Evolutionary conservation across 2,888 invertebrate species (phyloP), one percentile per base, ranked within the genome.

Genomic region (Mesoligia furuncula): DNA sequence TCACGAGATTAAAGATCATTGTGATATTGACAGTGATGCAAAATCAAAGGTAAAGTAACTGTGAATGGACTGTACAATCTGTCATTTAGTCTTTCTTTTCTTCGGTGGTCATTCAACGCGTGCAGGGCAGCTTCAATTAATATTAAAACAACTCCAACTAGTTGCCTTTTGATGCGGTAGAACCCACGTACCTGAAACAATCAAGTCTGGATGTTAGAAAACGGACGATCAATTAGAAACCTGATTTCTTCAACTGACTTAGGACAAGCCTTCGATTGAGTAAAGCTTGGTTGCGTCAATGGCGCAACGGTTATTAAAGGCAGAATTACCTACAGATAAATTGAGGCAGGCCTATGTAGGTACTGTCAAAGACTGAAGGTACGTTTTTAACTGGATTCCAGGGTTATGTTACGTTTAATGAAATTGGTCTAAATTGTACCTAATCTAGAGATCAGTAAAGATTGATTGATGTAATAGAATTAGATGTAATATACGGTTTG

Each of bases 181-280:
- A 83, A 67, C n/a, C 65, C 69, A 76, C 73, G 74, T 82, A 84
- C 86, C 84, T 84, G 84, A 78, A 84, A 84, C 84, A 84, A 84
- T 84, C 78, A 85, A 83, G 69, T 68, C 75, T 65, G 73, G 71
- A 68, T 71, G 69, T 85, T 85, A 85, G 73, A 85, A 81, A 81
- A 83, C 61, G 73, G 70, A 73, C 82, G 68, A 77, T 81, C 66
- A 77, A 64, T 77, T 54, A 77, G 64, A 82, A 78, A 82, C 83
- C 71, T 69, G 86, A 85, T 85, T 85, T 72, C 83, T 68, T 83
- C 82, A 77, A 83, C 65, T 75, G 81, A 85, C 68, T 83, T 77
- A 67, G 70, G 77, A 70, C 69, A 69, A n/a, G 77, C 83, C 17
- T 65, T 71, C 82, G 67, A 85, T 84, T 85, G 71, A 72, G 83